Evolutionary conservation across 2,888 invertebrate species (phyloP).

Genomic region (Palloptera scutellata): DNA sequence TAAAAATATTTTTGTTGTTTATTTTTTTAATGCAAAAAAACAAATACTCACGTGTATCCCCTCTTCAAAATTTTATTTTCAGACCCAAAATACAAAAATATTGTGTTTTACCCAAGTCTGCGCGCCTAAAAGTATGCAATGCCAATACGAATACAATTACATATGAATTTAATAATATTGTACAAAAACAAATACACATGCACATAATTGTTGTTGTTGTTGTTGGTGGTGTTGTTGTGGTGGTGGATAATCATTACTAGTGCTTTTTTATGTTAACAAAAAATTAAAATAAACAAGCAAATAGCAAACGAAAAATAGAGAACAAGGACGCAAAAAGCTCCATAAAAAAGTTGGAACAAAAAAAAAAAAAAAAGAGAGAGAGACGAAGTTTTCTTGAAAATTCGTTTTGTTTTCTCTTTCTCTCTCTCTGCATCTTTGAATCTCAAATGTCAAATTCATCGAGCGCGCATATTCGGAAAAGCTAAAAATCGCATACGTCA

Average conservation of each 20-base stretch:
- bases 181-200: constrained; percentile 15
- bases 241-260: constrained; percentile 12
- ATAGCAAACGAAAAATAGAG: not conserved
- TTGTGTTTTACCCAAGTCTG: constrained; percentile 36
- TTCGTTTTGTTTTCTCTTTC: no score
- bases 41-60: constrained; percentile 61
- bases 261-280: constrained; percentile 9
- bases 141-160: constrained; percentile 15
- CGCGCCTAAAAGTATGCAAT: constrained; percentile 44
- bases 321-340: not conserved
- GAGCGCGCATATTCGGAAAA: no score
- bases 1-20: constrained; percentile 26
- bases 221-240: constrained; percentile 31
- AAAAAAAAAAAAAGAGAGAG: no score
- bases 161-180: no score
- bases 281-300: not conserved
- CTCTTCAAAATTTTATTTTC: constrained; percentile 65
- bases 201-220: constrained; percentile 26
- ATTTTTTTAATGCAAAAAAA: constrained; percentile 47
- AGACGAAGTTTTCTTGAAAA: no score
- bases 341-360: no score
- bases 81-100: constrained; percentile 46
- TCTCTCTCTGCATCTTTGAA: no score
- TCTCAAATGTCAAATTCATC: no score
- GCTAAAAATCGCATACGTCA: no score